Percentiles rank a stretch among this genome's conserved stretches.
phyloP scores from a whole-genome alignment of 2,113 vertebrate genomes.

The Cyphomyrus discorhynchus region DNA sequence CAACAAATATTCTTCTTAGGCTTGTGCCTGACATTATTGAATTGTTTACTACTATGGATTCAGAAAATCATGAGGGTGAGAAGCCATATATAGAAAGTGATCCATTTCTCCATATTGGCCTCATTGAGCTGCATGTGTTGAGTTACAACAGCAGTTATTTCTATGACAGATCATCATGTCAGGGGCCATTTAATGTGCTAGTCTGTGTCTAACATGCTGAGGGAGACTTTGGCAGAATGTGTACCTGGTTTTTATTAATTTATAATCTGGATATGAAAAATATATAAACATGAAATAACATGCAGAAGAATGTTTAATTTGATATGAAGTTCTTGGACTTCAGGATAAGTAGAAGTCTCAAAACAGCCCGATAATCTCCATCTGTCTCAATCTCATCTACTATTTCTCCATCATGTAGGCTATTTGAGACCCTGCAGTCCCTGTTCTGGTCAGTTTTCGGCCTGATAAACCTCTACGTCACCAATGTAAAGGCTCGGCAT shows the following conservation, averaged over 20 bases:
- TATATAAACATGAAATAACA: background rate
- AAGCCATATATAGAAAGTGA: background rate
- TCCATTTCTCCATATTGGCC: background rate
- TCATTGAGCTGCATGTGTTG: background rate
- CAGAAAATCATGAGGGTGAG: background rate
- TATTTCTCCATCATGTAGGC: constrained; percentile 52
- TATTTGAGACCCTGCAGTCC: constrained; percentile 94
- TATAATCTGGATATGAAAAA: background rate
- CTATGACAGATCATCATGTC: background rate
- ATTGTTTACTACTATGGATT: background rate
- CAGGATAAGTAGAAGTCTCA: background rate
- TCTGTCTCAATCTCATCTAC: background rate
- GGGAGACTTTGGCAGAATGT: background rate
- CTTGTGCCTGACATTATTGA: background rate
- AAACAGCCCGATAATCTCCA: background rate
- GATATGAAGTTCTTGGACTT: background rate
- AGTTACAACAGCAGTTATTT: background rate
- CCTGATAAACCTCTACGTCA: constrained; percentile 87
- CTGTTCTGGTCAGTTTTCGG: constrained; percentile 96
- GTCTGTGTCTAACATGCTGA: background rate
- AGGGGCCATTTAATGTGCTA: background rate
- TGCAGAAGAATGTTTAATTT: background rate
- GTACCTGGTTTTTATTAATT: background rate
- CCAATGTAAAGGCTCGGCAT: constrained; percentile 89
- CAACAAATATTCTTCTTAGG: background rate